Evolutionary conservation across 2,797 vertebrate species (phyloP), one percentile per base, ranked within the genome.

Genomic region (Ctenochaetus hawaiiensis): DNA sequence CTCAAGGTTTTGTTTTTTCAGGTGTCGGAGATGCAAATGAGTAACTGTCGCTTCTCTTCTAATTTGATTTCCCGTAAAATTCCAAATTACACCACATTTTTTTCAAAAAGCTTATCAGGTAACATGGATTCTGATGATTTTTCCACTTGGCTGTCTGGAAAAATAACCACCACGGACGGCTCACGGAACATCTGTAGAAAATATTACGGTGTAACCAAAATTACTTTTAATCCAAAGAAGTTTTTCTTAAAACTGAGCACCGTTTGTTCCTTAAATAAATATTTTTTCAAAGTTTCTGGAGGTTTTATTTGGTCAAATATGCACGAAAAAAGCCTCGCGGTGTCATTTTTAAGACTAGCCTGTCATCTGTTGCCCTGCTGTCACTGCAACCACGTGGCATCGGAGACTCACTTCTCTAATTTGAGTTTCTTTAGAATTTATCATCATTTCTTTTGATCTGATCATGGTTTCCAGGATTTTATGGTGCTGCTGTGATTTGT

Each of bases 111-210:
- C 60, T 71, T 56, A 87, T 89, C 87, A 76, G 77, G 87, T 89
- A 66, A 84, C 87, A 59, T 26, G 67, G 44, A 1, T 68, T 22
- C 44, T 61, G 77, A 78, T 77, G 75, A 67, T 71, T 84, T 92
- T 93, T 93, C 91, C 92, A 87, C 80, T 87, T 81, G 81, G 67
- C 78, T 67, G 44, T 41, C 71, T 90, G 89, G 80, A 83, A 86
- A 82, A 67, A 71, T n/a, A 79, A 83, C 81, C 75, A 34, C 68
- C 8, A 34, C 41, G 53, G 58, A 73, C 61, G 45, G 67, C 59
- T 39, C 52, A 5, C 51, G 51, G 54, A 72, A 83, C 89, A 88
- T 85, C 87, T 90, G 89, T 78, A 80, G 51, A 86, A 88, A 75
- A 57, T 65, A 86, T 88, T 17, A 80, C 1, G 45, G 37, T 10